Evolutionary conservation across 2,888 invertebrate genomes (phyloP).

Genomic region (Melipona bicolor): DNA sequence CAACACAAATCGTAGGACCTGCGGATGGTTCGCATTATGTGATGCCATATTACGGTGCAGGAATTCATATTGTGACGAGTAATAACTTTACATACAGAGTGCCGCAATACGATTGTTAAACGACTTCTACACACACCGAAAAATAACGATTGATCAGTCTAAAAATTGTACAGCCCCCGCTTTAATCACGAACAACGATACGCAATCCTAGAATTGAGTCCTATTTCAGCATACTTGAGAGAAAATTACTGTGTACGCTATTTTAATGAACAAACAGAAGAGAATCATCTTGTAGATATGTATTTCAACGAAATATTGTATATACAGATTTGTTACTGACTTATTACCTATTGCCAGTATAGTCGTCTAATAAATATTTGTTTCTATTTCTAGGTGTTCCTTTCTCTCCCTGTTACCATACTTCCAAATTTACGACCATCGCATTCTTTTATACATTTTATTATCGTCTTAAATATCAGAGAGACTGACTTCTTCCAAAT

Average conservation of each 20-base stretch:
- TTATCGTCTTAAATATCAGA: constrained; percentile 7
- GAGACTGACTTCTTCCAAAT: not conserved
- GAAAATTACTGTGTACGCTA: constrained; percentile 52
- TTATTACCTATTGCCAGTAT: constrained; percentile 60
- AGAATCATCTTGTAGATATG: constrained; percentile 65
- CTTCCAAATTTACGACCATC: not conserved
- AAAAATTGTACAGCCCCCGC: constrained; percentile 54
- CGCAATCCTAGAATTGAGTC: constrained; percentile 63
- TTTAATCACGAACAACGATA: constrained; percentile 68
- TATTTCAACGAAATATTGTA: constrained; percentile 68
- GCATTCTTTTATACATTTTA: not conserved
- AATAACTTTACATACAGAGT: constrained; percentile 94
- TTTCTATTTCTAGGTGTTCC: constrained; percentile 51
- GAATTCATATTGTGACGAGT: constrained; percentile 91
- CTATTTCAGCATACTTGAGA: constrained; percentile 55
- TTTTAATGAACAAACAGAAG: constrained; percentile 51
- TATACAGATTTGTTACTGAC: constrained; percentile 66
- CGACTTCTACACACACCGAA: constrained; percentile 2
- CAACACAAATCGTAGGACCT: constrained; percentile 97
- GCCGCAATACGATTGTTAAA: constrained; percentile 92
- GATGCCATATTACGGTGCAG: constrained; percentile 96
- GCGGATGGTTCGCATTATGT: constrained; percentile 98
- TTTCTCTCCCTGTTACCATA: not conserved
- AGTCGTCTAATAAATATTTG: constrained; percentile 65
- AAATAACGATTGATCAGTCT: constrained; percentile 32